These are phyloP conservation scores for Clupea harengus DNA, from an alignment of 2,113 vertebrate genomes.

Conservation along the genomic window DNA sequence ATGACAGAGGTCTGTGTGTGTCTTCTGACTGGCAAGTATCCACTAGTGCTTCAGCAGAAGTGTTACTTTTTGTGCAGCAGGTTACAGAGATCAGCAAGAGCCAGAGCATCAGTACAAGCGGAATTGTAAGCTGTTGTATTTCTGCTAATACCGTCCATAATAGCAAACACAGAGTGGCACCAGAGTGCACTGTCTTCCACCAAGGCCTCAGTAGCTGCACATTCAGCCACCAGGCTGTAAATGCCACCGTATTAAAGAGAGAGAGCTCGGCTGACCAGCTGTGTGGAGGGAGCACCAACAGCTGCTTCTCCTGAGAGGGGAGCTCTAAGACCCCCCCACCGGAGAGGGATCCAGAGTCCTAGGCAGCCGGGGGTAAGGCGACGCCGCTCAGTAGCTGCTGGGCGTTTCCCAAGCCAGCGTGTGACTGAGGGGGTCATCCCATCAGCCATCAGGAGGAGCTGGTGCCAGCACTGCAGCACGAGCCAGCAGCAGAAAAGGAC, in stretches of 20 bases:
- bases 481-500: no score
- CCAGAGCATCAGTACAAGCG: no score
- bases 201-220: neutral
- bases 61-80: no score
- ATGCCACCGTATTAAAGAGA: neutral
- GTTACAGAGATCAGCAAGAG: no score
- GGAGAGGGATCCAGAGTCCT: neutral
- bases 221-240: neutral
- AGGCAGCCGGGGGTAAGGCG: no score
- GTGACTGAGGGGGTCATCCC: no score
- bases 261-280: neutral
- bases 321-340: neutral
- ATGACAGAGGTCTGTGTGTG: neutral
- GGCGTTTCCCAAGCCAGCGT: no score
- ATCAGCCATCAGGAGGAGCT: no score
- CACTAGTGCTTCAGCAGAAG: neutral
- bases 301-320: slow-evolving; percentile 5
- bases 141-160: neutral
- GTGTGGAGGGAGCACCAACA: neutral
- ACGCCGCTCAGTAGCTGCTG: no score
- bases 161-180: no score
- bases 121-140: neutral
- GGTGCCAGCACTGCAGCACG: no score
- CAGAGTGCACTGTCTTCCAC: neutral
- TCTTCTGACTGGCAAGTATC: neutral